phyloP scores from a whole-genome alignment of 2,888 invertebrate species.

The Ischnus inquisitorius region DNA sequence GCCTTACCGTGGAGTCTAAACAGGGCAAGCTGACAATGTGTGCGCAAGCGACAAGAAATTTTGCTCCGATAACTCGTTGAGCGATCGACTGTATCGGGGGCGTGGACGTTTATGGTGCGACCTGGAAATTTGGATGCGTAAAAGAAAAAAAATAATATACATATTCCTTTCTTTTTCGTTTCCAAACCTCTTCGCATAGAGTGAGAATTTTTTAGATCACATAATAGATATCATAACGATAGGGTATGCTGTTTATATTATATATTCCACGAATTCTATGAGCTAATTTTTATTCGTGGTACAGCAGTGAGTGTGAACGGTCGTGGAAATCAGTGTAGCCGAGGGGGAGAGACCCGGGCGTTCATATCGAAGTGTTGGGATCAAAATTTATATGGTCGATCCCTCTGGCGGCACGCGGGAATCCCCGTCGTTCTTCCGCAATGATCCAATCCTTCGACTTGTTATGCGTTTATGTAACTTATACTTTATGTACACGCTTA shows the following conservation, averaged over 20 bases:
- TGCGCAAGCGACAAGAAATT: neutral
- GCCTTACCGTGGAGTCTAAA: neutral
- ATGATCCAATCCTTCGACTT: constrained; percentile 78
- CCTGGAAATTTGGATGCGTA: neutral
- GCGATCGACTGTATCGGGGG: neutral
- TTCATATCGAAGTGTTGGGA: constrained; percentile 42
- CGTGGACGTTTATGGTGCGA: neutral
- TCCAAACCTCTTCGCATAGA: neutral
- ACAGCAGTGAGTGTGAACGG: constrained; percentile 3
- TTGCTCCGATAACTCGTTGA: neutral
- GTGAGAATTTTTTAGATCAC: neutral
- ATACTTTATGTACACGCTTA: constrained; percentile 9
- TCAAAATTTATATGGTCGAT: constrained; percentile 36
- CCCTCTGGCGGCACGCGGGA: constrained; percentile 55
- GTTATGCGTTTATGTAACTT: neutral
- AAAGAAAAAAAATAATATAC: neutral
- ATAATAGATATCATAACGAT: neutral
- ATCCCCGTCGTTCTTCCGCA: constrained; percentile 75
- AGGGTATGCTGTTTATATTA: neutral
- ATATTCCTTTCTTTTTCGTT: neutral
- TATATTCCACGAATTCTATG: constrained; percentile 23
- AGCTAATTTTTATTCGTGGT: constrained; percentile 51
- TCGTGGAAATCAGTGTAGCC: constrained; percentile 52
- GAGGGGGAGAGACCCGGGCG: constrained; percentile 21
- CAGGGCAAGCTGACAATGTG: neutral